Base-by-base conservation (phyloP, 1,140 invertebrate species). In the Conus betulinus region DNA sequence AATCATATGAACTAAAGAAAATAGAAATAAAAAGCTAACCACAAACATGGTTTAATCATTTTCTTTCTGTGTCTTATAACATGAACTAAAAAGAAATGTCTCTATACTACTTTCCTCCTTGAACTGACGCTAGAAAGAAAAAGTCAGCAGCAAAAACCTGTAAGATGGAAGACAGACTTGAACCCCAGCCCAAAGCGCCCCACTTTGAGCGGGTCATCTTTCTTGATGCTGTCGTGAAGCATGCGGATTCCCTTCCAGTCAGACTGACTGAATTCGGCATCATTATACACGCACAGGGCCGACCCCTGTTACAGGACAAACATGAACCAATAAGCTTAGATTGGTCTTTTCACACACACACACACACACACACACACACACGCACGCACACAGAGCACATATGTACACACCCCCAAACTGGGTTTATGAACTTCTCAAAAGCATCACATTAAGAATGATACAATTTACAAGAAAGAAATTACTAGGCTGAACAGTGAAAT, bases 151-250 rank as follows among this genome's bases (percentile, higher is more conserved):
- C 25, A 27, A 60, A 53, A 90, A 93, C 93, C 93, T 91, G 93
- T 94, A 25, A 94, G 87, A 88, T 94, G 93, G 84, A 94, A 94
- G 11, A 94, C 93, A 23, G 93, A 94, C 63, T 94, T 94, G 90
- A 94, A 94, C 10, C 93, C 93, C 53, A 93, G 91, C 67, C 93
- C 93, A 88, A 93, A 94, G 55, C 93, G 90, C 51, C 93, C 93
- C 60, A 94, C 92, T 90, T 94, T 93, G 63, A 91, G 85, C 39
- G 90, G 90, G 84, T 94, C 92, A 25, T 90, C 74, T 76, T 93
- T 90, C 86, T 94, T 94, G 55, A 91, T 83, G 85, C 93, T 93
- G 52, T 90, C 81, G 51, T 90, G 87, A 20, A 93, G 39, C 90
- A 92, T 93, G 60, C 87, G 79, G 51, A 95, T 93, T 25, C 93